Percentiles rank a stretch among this genome's conserved stretches.
Conservation (phyloP, 2,113 vertebrate species). For the Apodemus sylvaticus region DNA sequence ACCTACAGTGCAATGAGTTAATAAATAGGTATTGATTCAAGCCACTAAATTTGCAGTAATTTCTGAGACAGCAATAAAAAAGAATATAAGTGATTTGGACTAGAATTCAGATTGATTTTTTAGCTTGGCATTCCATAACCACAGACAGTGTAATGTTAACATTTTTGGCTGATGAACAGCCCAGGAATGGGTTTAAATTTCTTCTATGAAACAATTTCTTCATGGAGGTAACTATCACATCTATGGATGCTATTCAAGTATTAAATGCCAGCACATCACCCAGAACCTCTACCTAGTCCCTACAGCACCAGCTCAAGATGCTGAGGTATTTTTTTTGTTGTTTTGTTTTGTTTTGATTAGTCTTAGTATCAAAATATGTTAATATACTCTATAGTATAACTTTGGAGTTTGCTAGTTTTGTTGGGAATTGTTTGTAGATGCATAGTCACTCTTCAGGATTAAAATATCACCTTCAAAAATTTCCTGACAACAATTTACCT, state of each 20-base stretch:
- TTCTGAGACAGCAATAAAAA: slow-evolving; percentile 21
- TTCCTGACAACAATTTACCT: not conserved
- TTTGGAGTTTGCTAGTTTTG: not conserved
- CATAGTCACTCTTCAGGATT: not conserved
- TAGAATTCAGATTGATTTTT: not conserved
- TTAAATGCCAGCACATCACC: not conserved
- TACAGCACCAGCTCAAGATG: not conserved
- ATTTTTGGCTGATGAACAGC: not conserved
- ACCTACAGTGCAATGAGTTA: not conserved
- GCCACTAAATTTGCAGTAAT: not conserved
- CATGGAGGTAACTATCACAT: not conserved
- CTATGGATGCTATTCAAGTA: not conserved
- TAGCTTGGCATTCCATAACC: not conserved
- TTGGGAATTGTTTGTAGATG: not conserved
- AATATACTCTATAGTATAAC: not conserved
- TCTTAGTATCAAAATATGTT: not conserved
- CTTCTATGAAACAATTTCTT: not conserved
- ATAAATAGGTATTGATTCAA: not conserved
- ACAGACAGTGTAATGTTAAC: not conserved
- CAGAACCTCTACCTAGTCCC: not conserved
- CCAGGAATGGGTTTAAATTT: not conserved
- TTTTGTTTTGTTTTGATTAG: not conserved
- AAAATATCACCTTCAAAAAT: not conserved
- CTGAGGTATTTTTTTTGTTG: not conserved
- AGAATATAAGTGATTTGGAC: not conserved